phyloP scores from a whole-genome alignment of 2,888 invertebrate genomes.

The Psylliodes chrysocephalus region DNA sequence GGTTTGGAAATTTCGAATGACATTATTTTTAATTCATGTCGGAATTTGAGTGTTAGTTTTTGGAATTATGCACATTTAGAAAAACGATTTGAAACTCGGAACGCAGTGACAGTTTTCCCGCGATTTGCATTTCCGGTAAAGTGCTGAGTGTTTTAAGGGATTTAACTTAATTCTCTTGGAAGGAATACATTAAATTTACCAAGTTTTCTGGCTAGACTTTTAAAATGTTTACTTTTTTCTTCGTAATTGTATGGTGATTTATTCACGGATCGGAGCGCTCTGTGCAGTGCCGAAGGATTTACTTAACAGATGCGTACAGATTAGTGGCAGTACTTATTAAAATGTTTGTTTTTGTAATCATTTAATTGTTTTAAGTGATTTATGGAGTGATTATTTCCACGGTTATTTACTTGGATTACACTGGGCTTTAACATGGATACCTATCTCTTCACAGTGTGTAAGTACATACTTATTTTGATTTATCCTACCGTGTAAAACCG shows the following conservation, averaged over 20 bases:
- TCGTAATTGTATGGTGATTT: conserved; percentile 40
- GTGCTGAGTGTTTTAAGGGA: conserved; percentile 26
- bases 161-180: conserved; percentile 33
- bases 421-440: conserved; percentile 43
- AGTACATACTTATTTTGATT: conserved; percentile 33
- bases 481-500: neutral
- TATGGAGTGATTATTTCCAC: conserved; percentile 43
- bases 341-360: conserved; percentile 46
- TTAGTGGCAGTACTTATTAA: conserved; percentile 42
- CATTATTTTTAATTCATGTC: too few species aligned
- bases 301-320: conserved; percentile 42
- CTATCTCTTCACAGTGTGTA: conserved; percentile 37
- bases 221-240: conserved; percentile 38
- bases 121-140: conserved; percentile 32
- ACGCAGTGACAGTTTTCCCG: conserved; percentile 19
- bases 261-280: conserved; percentile 38
- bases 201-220: conserved; percentile 33
- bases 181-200: conserved; percentile 33
- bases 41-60: conserved; percentile 7
- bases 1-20: too few species aligned
- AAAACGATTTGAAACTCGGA: conserved; percentile 21
- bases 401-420: conserved; percentile 42
- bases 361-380: conserved; percentile 46
- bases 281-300: conserved; percentile 44
- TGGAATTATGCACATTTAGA: conserved; percentile 33